Base-by-base conservation (phyloP, 2,888 invertebrate genomes). In the Oconnorella tubifera region DNA sequence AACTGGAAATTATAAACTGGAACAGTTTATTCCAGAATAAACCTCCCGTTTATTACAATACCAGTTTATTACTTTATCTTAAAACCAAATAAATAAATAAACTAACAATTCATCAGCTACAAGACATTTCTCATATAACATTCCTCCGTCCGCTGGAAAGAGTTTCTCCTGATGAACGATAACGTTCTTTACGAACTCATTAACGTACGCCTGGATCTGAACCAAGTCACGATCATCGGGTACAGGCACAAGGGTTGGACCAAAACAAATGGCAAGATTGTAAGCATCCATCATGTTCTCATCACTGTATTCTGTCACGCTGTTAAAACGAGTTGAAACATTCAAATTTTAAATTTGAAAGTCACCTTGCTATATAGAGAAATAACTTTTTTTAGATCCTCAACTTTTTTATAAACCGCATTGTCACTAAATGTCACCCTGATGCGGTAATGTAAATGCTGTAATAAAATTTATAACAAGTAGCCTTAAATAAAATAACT, bases 281-380 rank as follows among this genome's bases (percentile, higher is more conserved):
- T 95, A 96, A 0, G 96, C 93, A 83, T 97, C 96, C 97, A 98
- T 97, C 94, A 96, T 94, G 82, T 94, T 97, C 84, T 93, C 90
- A 80, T 91, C 93, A 75, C 91, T 89, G 84, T 90, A 91, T 83
- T 92, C 92, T 2, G 93, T 90, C 72, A 96, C 85, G 84, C 90
- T 90, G 95, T 95, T n/a, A n/a, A n/a, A n/a, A n/a, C n/a, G n/a
- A n/a, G n/a, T n/a, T n/a, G n/a, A n/a, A n/a, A n/a, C n/a, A n/a
- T n/a, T n/a, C n/a, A n/a, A n/a, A n/a, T n/a, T n/a, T n/a, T n/a
- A n/a, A n/a, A n/a, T n/a, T n/a, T n/a, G n/a, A n/a, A n/a, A n/a
- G n/a, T n/a, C n/a, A n/a, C n/a, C n/a, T n/a, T n/a, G n/a, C n/a
- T n/a, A n/a, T n/a, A n/a, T n/a, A n/a, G n/a, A n/a, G n/a, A n/a